Conservation (phyloP, 2,113 vertebrate genomes). For the Trogon melanurus region DNA sequence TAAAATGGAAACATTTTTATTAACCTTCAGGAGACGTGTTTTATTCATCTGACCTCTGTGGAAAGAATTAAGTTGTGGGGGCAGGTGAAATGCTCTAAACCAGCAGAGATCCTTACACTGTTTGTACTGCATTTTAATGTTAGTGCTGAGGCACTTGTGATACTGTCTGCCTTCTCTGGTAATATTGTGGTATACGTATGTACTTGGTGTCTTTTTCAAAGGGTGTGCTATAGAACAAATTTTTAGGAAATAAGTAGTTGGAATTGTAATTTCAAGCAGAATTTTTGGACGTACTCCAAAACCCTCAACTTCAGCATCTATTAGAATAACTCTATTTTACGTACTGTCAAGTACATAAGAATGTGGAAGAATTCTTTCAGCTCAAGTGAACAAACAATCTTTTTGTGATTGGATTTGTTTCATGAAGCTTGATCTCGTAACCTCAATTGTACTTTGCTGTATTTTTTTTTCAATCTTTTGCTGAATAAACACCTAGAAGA, state of each 20-base stretch:
- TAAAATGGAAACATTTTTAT: not conserved
- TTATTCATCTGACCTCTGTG: not conserved
- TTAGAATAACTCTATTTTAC: not conserved
- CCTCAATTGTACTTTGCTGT: not conserved
- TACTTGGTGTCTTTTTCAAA: not conserved
- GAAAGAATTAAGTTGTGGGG: not conserved
- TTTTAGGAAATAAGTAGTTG: not conserved
- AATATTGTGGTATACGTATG: rapidly evolving
- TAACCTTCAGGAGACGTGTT: not conserved
- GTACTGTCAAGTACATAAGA: not conserved
- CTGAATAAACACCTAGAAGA: not conserved
- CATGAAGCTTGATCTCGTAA: not conserved
- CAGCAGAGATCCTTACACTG: not conserved
- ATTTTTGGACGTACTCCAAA: not conserved
- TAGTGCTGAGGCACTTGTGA: not conserved
- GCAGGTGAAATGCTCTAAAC: not conserved
- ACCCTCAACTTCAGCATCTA: not conserved
- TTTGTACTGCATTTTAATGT: rapidly evolving
- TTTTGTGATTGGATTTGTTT: not conserved
- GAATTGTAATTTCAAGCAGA: not conserved
- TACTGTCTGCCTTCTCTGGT: not conserved
- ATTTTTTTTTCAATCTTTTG: not conserved
- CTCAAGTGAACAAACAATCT: not conserved
- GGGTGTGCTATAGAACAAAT: not conserved
- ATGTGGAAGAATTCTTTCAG: not conserved